Evolutionary conservation across 2,888 invertebrate species (phyloP).

Genomic region (Sarcophaga rosellei): DNA sequence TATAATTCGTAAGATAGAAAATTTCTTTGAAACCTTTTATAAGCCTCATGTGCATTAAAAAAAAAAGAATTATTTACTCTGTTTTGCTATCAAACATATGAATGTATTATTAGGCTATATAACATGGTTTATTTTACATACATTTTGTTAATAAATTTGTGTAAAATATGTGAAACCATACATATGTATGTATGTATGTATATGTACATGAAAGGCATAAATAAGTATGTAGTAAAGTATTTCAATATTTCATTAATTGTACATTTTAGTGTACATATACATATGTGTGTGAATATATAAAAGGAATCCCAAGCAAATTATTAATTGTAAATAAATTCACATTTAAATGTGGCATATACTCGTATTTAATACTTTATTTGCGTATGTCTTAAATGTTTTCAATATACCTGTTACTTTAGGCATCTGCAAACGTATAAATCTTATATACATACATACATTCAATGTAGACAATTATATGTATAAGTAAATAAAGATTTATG

Average conservation of each 20-base stretch:
- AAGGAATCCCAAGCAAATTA: not conserved
- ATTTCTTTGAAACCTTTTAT: too few relatives aligned
- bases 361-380: not conserved
- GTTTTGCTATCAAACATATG: too few relatives aligned
- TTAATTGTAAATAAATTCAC: not conserved
- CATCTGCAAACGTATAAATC: not conserved
- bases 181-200: not conserved
- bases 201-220: not conserved
- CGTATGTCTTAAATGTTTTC: too few relatives aligned
- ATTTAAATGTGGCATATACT: not conserved
- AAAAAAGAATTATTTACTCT: too few relatives aligned
- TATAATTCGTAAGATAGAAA: too few relatives aligned
- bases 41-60: too few relatives aligned
- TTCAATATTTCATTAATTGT: constrained; percentile 5
- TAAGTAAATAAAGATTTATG: constrained; percentile 35
- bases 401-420: constrained; percentile 14
- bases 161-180: not conserved
- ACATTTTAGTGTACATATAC: not conserved
- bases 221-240: not conserved
- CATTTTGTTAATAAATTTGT: too few relatives aligned
- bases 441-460: not conserved
- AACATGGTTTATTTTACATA: too few relatives aligned
- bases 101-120: too few relatives aligned
- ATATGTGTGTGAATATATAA: not conserved
- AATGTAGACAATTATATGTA: not conserved